phyloP scores from a whole-genome alignment of 2,797 vertebrate species.

The Anolis apletophallus region DNA sequence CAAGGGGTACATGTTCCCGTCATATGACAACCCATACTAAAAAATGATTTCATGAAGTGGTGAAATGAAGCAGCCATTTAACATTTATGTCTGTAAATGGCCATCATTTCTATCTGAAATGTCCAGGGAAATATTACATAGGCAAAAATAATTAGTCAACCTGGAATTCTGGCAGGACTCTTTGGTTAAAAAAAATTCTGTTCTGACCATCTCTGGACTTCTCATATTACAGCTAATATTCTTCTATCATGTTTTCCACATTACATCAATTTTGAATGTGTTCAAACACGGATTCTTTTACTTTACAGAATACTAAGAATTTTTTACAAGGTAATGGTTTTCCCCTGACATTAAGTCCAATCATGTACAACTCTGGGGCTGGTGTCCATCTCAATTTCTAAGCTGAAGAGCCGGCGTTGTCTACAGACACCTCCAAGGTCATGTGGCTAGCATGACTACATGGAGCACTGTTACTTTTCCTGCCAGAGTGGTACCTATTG shows the following conservation, averaged over 20 bases:
- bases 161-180: not conserved
- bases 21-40: slow-evolving; percentile 29
- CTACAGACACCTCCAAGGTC: too few relatives aligned
- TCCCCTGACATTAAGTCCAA: too few relatives aligned
- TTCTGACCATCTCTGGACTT: not conserved
- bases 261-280: not conserved
- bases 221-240: not conserved
- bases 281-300: not conserved
- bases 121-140: slow-evolving; percentile 27
- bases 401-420: too few relatives aligned
- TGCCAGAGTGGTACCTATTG: too few relatives aligned
- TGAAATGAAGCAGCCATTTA: slow-evolving; percentile 50
- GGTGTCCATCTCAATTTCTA: too few relatives aligned
- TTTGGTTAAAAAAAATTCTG: slow-evolving; percentile 28
- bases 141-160: slow-evolving; percentile 2
- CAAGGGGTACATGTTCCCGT: not conserved
- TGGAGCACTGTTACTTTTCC: too few relatives aligned
- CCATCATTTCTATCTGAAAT: slow-evolving; percentile 53
- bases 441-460: too few relatives aligned
- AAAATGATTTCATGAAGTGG: slow-evolving; percentile 43
- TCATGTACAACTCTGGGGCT: too few relatives aligned
- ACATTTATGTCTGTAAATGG: slow-evolving; percentile 38
- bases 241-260: not conserved
- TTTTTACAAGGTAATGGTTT: too few relatives aligned
- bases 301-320: not conserved